Base-by-base conservation (phyloP, 2,888 invertebrate species). In the Sinopyrophorus schimmeli region DNA sequence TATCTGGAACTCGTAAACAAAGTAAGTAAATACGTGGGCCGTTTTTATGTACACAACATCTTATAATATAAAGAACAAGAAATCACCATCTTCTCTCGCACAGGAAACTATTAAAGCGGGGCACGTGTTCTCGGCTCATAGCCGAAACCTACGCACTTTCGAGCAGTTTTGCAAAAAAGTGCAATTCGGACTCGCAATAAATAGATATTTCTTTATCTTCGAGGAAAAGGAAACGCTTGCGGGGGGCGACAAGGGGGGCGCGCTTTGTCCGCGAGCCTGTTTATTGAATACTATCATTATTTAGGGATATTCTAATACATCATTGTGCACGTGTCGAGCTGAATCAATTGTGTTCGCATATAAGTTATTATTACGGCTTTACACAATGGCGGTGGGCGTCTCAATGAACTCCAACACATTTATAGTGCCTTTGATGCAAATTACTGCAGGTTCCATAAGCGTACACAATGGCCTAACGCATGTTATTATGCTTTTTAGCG, bases 221-320 rank as follows among this genome's bases (percentile, higher is more conserved):
- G n/a, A n/a, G n/a, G n/a, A n/a, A n/a, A n/a, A n/a, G n/a, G 16
- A 26, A 12, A 38, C 17, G 18, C 11, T 21, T 20, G 14, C n/a
- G 12, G 20, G 5, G 35, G 5, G 7, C 42, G 43, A 46, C 46
- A 46, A 46, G 38, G 46, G n/a, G 38, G 35, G 11, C 11, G 24
- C 30, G 16, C 16, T 23, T 46, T 28, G 46, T 16, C 4, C 10
- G 40, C 31, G 30, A 23, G 41, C 34, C 21, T 39, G 43, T 47
- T 52, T 46, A 41, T 51, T 46, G 47, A 47, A 69, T 69, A 64
- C 67, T 63, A 63, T 68, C 69, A 70, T 70, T 70, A 70, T 69
- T 70, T 68, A 67, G 67, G 67, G 60, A 64, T 69, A 68, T 69
- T 71, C 68, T 71, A 69, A 71, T 71, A 69, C 67, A 70, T 70